A percentile compares a stretch with the other conserved stretches of the same genome.
phyloP scores from a whole-genome alignment of 2,113 vertebrate genomes.

The Antigone vipio region DNA sequence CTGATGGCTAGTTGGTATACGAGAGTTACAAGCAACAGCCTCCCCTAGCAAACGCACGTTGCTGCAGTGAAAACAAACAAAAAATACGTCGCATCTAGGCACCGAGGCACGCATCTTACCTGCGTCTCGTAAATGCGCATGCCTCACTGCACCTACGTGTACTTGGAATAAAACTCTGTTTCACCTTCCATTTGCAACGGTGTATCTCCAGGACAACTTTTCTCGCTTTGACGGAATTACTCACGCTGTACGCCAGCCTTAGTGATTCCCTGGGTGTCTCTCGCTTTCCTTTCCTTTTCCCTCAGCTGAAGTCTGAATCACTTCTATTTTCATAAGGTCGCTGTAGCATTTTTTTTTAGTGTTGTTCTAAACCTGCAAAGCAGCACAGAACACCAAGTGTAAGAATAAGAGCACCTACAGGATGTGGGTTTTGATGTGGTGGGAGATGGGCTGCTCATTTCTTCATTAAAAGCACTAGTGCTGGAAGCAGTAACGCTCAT shows the following conservation, averaged over 20 bases:
- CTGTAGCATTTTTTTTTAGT: not conserved
- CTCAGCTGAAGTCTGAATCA: not conserved
- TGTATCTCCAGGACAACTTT: not conserved
- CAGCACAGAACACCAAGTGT: not conserved
- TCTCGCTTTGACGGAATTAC: not conserved
- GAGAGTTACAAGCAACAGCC: not conserved
- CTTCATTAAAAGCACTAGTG: not conserved
- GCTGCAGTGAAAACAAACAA: conserved; percentile 18
- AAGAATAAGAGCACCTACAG: not conserved
- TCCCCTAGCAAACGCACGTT: not conserved
- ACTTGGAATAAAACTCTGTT: not conserved
- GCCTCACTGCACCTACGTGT: not conserved
- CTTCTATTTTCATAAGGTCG: not conserved
- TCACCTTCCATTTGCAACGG: not conserved
- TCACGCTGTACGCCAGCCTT: not conserved
- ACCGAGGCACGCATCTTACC: not conserved
- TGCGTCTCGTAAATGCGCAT: rapidly evolving
- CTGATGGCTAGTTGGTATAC: not conserved
- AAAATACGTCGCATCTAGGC: not conserved
- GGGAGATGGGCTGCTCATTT: not conserved
- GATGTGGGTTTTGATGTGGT: not conserved
- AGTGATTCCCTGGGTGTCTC: not conserved
- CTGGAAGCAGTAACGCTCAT: not conserved
- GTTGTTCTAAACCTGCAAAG: not conserved
- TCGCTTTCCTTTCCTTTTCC: not conserved